Evolutionary conservation across 2,113 vertebrate genomes (phyloP), one percentile per base, ranked within the genome.

Genomic region (Microcebus jonahi): DNA sequence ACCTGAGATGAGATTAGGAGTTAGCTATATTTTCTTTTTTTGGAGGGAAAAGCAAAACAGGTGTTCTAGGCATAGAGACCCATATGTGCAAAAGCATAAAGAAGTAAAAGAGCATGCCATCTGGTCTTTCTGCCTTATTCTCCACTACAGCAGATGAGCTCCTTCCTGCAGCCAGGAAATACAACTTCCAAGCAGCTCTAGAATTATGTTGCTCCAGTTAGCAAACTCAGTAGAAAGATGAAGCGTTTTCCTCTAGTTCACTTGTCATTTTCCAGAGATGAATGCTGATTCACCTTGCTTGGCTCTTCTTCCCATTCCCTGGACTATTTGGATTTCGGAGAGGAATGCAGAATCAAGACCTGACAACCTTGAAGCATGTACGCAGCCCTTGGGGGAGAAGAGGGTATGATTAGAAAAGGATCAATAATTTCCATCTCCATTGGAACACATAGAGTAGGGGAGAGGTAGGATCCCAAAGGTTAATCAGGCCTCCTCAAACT

Each of bases 71-170:
- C 45, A 17, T 55, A 61, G 57, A 94, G 83, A 93, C n/a, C 42
- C 88, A 42, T 21, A 86, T 80, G n/a, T 29, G 48, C 36, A 92
- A 95, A 95, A 67, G 70, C 65, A 76, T n/a, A 90, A 61, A 75
- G 85, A 73, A 94, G 55, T 53, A 31, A 36, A 91, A 89, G 57
- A 73, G 15, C 27, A 53, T 31, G 20, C 85, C 82, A 70, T 88
- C 90, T 95, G 67, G 48, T 45, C 76, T 85, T 65, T 82, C 82
- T 91, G 63, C 71, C 87, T 83, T 93, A 23, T 76, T 94, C 63
- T 88, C 75, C 61, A 65, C 36, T 17, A 42, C 0, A 93, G 36
- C 79, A 94, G 68, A 57, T 59, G 48, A 92, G 12, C 31, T 82
- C 76, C 84, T 96, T 90, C 50, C 87, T 45, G 27, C 14, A 95